Percentiles rank a stretch among this genome's conserved stretches.
These are phyloP conservation scores for Pteria penguin DNA, from an alignment of 2,888 invertebrate genomes.

Conservation along the genomic window DNA sequence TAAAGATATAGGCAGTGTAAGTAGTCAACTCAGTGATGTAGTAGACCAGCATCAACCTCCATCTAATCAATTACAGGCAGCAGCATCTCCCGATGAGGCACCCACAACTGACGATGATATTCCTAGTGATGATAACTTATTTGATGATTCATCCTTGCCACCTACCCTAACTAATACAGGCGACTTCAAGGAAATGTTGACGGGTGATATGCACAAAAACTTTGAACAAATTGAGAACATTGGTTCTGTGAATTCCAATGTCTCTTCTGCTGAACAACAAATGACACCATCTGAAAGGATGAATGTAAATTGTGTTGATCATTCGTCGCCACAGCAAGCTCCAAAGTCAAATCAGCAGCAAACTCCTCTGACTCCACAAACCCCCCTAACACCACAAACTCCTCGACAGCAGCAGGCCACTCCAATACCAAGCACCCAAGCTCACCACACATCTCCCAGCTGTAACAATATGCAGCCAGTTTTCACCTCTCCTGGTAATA, in stretches of 20 bases:
- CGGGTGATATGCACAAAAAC: conserved; percentile 63
- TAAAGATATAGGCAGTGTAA: conserved; percentile 1
- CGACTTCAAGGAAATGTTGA: conserved; percentile 61
- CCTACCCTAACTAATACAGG: conserved; percentile 59
- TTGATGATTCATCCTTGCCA: conserved; percentile 64
- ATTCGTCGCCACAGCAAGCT: conserved; percentile 55
- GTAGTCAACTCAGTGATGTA: background rate
- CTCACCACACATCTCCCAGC: conserved; percentile 53
- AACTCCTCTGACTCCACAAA: conserved; percentile 48
- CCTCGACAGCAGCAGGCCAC: conserved; percentile 54
- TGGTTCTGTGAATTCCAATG: conserved; percentile 49
- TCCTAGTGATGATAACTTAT: conserved; percentile 66
- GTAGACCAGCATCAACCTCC: background rate
- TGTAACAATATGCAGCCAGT: conserved; percentile 44
- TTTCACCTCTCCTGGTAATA: conserved; percentile 51
- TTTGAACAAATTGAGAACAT: conserved; percentile 65
- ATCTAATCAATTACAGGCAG: background rate
- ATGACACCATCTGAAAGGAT: conserved; percentile 53
- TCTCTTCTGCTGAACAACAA: conserved; percentile 47
- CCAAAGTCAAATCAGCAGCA: conserved; percentile 50
- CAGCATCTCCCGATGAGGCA: conserved; percentile 51
- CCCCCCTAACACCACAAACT: conserved; percentile 53
- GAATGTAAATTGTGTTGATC: conserved; percentile 51
- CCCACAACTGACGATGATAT: conserved; percentile 63
- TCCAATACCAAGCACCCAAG: conserved; percentile 49